Conservation (phyloP, 2,113 vertebrate genomes). For the Hiodon tergisus region DNA sequence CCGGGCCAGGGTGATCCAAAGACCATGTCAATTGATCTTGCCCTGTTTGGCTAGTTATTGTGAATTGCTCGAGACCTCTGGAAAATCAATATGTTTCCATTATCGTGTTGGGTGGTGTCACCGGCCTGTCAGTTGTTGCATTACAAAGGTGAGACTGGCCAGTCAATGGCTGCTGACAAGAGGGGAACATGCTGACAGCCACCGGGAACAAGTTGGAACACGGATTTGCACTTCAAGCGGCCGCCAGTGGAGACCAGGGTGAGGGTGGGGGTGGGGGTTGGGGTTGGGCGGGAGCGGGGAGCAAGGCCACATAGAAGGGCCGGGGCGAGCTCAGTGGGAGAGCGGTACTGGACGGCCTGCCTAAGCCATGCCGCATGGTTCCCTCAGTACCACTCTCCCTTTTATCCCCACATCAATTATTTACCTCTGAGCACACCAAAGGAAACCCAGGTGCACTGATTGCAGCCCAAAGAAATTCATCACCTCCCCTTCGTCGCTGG, state of each 20-base stretch:
- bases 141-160: slow-evolving; percentile 68
- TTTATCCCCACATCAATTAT: slow-evolving; percentile 73
- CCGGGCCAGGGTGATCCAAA: slow-evolving; percentile 49
- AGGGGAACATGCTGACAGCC: slow-evolving; percentile 8
- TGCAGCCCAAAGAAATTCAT: slow-evolving; percentile 61
- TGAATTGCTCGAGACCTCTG: slow-evolving; percentile 66
- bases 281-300: neutral
- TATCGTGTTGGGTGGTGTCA: slow-evolving; percentile 93
- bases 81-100: slow-evolving; percentile 99
- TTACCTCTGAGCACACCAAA: slow-evolving; percentile 69
- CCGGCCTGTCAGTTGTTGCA: slow-evolving; percentile 84
- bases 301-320: neutral
- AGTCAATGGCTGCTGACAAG: slow-evolving; percentile 79
- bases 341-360: slow-evolving; percentile 40
- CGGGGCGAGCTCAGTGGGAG: neutral
- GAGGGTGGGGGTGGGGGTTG: slow-evolving; percentile 33
- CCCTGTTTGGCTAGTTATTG: slow-evolving; percentile 71
- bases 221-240: slow-evolving; percentile 84
- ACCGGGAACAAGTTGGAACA: slow-evolving; percentile 63
- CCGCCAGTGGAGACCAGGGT: slow-evolving; percentile 58
- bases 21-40: slow-evolving; percentile 76
- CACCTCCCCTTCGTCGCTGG: slow-evolving; percentile 38
- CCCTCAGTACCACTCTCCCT: slow-evolving; percentile 59
- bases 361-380: slow-evolving; percentile 51
- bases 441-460: slow-evolving; percentile 64